Percentiles rank a stretch among this genome's conserved stretches.
Conservation (phyloP, 2,113 vertebrate genomes). For the Gadus macrocephalus region DNA sequence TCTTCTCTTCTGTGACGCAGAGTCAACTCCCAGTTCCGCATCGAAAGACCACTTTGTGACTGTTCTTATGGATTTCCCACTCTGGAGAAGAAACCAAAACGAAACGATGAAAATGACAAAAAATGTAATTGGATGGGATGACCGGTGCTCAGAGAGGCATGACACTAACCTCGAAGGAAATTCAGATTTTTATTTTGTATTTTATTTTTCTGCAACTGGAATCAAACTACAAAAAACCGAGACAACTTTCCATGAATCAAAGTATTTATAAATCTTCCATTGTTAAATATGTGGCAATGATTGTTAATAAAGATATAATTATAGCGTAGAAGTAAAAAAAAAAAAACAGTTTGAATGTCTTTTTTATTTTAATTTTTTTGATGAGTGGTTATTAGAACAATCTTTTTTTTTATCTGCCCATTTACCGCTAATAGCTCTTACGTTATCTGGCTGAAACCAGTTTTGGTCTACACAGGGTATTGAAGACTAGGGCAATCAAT, state of each 20-base stretch:
- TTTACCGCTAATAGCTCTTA: conserved; percentile 73
- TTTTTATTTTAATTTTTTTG: conserved; percentile 48
- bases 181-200: conserved; percentile 44
- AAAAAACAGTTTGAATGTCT: conserved; percentile 56
- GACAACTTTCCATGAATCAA: conserved; percentile 67
- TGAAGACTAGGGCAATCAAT: conserved; percentile 80
- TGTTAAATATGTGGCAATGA: conserved; percentile 73
- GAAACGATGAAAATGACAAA: background rate
- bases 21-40: conserved; percentile 43
- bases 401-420: conserved; percentile 59
- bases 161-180: conserved; percentile 45
- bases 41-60: conserved; percentile 54
- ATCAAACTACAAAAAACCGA: conserved; percentile 63
- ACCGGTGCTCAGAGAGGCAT: conserved; percentile 49
- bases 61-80: conserved; percentile 59
- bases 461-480: conserved; percentile 92
- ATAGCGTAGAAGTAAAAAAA: conserved; percentile 69
- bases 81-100: conserved; percentile 42
- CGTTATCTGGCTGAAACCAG: conserved; percentile 66
- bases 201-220: conserved; percentile 70
- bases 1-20: conserved; percentile 42
- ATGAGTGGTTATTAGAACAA: conserved; percentile 43
- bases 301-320: conserved; percentile 76
- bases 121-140: conserved; percentile 55
- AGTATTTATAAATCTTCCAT: conserved; percentile 78